Conservation (phyloP, 2,888 invertebrate species). For the Acheta domesticus region DNA sequence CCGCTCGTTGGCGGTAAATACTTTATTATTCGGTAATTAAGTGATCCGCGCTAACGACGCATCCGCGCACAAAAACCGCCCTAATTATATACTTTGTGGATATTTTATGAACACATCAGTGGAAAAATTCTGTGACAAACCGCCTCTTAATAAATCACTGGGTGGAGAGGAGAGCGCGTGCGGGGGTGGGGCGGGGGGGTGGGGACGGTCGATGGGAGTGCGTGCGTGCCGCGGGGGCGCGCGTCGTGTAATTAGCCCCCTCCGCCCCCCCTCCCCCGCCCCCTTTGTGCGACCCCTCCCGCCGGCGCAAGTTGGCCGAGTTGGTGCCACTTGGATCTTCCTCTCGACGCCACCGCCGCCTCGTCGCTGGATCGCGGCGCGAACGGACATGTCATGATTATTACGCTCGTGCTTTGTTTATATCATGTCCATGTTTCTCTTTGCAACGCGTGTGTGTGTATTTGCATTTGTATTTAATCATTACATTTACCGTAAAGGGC, state of each 20-base stretch:
- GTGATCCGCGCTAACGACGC: conserved; percentile 9
- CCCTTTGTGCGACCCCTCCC: background rate
- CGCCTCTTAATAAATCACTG: conserved; percentile 18
- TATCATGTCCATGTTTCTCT: too few relatives aligned
- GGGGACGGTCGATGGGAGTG: background rate
- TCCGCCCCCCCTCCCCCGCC: background rate
- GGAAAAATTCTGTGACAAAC: conserved; percentile 18
- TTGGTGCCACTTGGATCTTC: too few relatives aligned
- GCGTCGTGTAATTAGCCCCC: background rate
- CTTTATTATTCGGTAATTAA: conserved; percentile 18
- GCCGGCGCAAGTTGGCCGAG: background rate
- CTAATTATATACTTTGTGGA: conserved; percentile 18
- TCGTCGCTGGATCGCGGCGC: too few relatives aligned
- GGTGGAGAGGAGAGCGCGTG: background rate
- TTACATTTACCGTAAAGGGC: too few relatives aligned
- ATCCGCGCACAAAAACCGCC: conserved; percentile 8
- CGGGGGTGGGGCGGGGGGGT: background rate
- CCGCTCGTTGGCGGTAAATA: conserved; percentile 18
- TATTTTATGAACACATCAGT: conserved; percentile 18
- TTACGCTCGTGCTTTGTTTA: too few relatives aligned
- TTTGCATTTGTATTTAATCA: too few relatives aligned
- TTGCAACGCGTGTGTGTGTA: too few relatives aligned
- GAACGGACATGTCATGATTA: too few relatives aligned
- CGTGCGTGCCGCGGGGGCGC: background rate
- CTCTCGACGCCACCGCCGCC: too few relatives aligned